phyloP scores from a whole-genome alignment of 37 sponge, comb jelly and placozoan genomes.

The Beroe forskalii region DNA sequence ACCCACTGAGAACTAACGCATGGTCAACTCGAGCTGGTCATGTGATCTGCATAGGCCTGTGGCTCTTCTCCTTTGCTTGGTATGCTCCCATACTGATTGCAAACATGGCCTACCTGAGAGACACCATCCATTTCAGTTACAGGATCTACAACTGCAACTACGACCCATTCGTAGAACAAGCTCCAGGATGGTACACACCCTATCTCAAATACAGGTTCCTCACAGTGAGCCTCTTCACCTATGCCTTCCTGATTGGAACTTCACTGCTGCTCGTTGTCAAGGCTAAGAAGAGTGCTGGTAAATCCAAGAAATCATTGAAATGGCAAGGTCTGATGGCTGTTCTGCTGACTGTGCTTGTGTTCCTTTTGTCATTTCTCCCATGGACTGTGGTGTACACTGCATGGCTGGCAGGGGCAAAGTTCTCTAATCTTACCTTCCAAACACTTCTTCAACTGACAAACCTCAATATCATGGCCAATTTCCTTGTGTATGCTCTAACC shows the following conservation, averaged over 20 bases:
- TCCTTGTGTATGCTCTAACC: background rate
- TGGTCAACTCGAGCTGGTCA: background rate
- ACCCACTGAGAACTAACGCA: background rate
- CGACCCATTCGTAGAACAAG: background rate
- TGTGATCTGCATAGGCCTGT: background rate
- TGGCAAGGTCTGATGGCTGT: background rate
- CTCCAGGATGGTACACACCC: background rate
- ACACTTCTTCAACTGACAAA: background rate
- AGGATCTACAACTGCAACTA: constrained; percentile 17
- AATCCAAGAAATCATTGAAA: background rate
- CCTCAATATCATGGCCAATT: constrained; percentile 20
- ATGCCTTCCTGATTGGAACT: background rate
- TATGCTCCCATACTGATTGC: background rate
- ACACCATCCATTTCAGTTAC: background rate
- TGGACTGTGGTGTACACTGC: background rate
- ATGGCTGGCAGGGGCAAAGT: background rate
- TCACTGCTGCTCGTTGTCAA: background rate
- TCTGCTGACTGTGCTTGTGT: background rate
- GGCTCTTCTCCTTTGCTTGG: background rate
- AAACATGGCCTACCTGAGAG: background rate
- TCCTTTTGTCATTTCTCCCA: background rate
- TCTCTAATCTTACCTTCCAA: background rate
- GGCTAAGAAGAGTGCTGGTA: background rate
- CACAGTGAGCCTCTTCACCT: background rate
- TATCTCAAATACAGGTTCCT: background rate